Evolutionary conservation across 2,888 invertebrate species (phyloP), one percentile per base, ranked within the genome.

Genomic region (Andrena marginata): DNA sequence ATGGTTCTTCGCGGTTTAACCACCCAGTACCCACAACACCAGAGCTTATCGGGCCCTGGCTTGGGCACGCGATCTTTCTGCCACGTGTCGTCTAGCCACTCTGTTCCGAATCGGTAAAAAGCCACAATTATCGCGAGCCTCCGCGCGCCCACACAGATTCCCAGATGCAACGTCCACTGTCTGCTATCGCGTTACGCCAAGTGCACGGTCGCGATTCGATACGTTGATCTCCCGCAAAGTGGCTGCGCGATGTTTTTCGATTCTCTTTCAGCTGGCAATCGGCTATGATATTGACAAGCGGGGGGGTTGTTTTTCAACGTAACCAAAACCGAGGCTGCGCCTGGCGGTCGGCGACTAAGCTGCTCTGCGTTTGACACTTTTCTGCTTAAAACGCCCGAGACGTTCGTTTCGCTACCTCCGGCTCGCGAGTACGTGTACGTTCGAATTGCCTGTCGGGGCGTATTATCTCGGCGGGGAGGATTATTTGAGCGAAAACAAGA

Each of bases 281-380:
- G n/a, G 48, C 59, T 70, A 67, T 63, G 79, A 70, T 77, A 82
- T 82, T 31, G 86, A 86, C 77, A 70, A 62, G 56, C 56, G 31
- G 29, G 31, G 29, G 56, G 56, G 26, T 51, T 76, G 77, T 80
- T 83, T 69, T 77, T 75, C 79, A 56, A 42, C 42, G 77, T 59
- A 77, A 80, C 78, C 76, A 76, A 87, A 87, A 67, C 71, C 60
- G 68, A 72, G 7, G 70, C 75, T 86, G 84, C 67, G 51, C 7
- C 67, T 79, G 85, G 79, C 85, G 65, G 84, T 35, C 59, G 56
- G 23, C 64, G 60, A 3, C 54, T 29, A 67, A 69, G 64, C 65
- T 54, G 33, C 23, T 69, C 86, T 86, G 88, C 77, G 62, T 42
- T 78, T 86, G 88, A 85, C 88, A 84, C 73, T 79, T 82, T 59